phyloP scores from a whole-genome alignment of 1,140 invertebrate genomes.

The Glomeris maerens region DNA sequence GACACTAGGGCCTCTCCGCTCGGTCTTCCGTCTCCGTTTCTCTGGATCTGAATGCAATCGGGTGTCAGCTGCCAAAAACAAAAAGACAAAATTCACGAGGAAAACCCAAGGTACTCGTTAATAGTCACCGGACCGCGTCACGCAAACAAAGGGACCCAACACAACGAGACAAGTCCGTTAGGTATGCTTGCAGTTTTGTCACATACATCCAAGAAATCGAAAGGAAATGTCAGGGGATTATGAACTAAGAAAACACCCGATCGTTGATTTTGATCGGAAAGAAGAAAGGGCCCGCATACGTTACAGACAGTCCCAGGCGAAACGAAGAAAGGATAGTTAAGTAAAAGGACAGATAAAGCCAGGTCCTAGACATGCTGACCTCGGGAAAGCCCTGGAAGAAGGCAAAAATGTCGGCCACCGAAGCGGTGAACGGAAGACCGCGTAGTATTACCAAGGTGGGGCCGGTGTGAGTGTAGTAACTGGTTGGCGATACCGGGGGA shows the following conservation, averaged over 20 bases:
- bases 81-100: conserved; percentile 15
- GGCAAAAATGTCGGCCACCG: conserved; percentile 31
- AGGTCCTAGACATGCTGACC: conserved; percentile 25
- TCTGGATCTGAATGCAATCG: conserved; percentile 41
- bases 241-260: no score
- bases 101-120: no score
- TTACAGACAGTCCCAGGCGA: conserved; percentile 13
- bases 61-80: conserved; percentile 35
- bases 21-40: conserved; percentile 33
- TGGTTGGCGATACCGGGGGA: conserved; percentile 75
- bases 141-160: no score
- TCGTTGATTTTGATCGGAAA: no score
- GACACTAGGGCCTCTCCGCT: conserved; percentile 40
- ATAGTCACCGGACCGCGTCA: no score
- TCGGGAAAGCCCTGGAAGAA: conserved; percentile 36
- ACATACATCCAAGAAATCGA: no score
- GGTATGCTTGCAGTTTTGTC: no score
- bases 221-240: no score
- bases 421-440: conserved; percentile 32
- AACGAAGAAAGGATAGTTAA: conserved; percentile 2
- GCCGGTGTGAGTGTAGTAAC: conserved; percentile 51
- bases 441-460: conserved; percentile 36
- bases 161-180: no score
- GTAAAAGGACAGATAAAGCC: conserved; percentile 7
- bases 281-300: conserved; percentile 8